These are phyloP conservation scores for Parapsyche elsis DNA, from an alignment of 1,140 invertebrate species.

Conservation along the genomic window DNA sequence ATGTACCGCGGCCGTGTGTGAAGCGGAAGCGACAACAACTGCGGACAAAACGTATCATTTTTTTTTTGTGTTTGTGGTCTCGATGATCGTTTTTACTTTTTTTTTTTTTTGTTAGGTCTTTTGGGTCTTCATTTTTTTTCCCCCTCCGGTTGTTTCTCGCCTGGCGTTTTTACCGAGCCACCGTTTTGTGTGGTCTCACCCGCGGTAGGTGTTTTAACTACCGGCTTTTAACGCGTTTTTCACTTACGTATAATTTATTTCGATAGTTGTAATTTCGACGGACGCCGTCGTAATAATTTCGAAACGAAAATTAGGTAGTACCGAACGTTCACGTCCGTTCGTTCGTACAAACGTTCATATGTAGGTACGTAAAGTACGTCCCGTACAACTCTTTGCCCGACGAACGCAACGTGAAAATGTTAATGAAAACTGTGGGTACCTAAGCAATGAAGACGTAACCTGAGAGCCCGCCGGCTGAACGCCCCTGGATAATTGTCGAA, in stretches of 20 bases:
- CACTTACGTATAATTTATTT: conserved; percentile 44
- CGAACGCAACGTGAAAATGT: too few species aligned
- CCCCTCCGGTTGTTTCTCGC: not conserved
- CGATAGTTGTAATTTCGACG: conserved; percentile 40
- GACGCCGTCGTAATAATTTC: not conserved
- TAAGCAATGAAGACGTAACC: too few species aligned
- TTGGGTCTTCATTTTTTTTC: too few species aligned
- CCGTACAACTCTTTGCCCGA: too few species aligned
- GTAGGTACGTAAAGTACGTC: not conserved
- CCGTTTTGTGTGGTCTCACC: conserved; percentile 53
- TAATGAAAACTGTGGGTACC: too few species aligned
- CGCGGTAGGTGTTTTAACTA: conserved; percentile 42
- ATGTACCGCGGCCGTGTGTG: conserved; percentile 15
- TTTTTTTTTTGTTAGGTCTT: conserved; percentile 17
- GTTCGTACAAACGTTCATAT: not conserved
- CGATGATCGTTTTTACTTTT: conserved; percentile 10
- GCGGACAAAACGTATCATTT: conserved; percentile 36
- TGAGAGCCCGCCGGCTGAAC: too few species aligned
- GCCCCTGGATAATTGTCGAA: too few species aligned
- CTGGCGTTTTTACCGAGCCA: conserved; percentile 40
- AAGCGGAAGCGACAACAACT: conserved; percentile 52
- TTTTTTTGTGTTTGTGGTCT: conserved; percentile 1
- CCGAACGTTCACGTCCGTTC: not conserved
- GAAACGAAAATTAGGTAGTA: not conserved
- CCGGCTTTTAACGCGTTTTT: conserved; percentile 51